Conservation (phyloP, 2,113 vertebrate species). For the Eolophus roseicapilla region DNA sequence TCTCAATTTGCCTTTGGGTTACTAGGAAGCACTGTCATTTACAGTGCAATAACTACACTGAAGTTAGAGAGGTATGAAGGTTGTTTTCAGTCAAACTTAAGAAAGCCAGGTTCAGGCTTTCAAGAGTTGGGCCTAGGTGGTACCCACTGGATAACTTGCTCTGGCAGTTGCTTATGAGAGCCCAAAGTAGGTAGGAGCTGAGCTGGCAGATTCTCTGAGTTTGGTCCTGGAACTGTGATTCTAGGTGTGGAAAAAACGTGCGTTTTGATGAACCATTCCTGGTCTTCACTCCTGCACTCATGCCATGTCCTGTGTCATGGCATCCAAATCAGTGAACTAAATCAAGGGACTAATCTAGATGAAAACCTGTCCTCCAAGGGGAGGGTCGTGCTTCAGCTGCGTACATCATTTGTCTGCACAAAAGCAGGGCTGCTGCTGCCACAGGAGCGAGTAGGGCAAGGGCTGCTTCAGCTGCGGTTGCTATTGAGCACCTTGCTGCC, state of each 20-base stretch:
- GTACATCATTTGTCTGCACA: background rate
- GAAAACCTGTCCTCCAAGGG: background rate
- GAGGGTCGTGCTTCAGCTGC: background rate
- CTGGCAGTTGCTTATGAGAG: background rate
- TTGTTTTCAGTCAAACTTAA: background rate
- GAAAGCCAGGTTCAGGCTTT: background rate
- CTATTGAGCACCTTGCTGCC: background rate
- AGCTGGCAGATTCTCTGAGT: background rate
- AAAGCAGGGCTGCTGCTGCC: background rate
- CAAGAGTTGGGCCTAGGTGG: background rate
- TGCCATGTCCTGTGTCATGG: background rate
- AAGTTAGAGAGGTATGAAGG: background rate
- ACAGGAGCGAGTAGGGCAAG: background rate
- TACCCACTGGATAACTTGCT: background rate
- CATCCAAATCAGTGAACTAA: background rate
- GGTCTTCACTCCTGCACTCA: background rate
- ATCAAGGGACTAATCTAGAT: background rate
- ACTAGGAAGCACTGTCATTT: background rate
- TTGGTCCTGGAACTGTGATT: background rate
- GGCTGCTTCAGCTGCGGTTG: background rate
- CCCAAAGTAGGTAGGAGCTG: background rate
- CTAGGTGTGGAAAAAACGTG: background rate
- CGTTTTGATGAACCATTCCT: background rate
- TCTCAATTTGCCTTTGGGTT: fast-evolving
- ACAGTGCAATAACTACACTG: background rate